A percentile compares a stretch with the other conserved stretches of the same genome.
Evolutionary conservation across 2,113 vertebrate species (phyloP).

Genomic region (Crotalus helleri): DNA sequence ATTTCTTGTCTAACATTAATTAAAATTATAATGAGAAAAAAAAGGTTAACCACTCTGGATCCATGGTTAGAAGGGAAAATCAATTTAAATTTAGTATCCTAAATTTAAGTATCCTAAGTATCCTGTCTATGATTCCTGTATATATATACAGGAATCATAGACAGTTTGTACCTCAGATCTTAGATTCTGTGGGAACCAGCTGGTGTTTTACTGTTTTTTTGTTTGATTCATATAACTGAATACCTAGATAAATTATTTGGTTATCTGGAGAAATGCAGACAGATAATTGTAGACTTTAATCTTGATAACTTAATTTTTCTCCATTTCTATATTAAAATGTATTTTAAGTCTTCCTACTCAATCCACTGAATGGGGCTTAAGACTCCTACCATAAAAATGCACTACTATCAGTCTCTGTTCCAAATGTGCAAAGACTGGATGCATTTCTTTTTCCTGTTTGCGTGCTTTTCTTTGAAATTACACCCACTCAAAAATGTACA

Average conservation of each 20-base stretch:
- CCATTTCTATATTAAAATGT: neutral
- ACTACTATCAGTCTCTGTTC: neutral
- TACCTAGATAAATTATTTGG: neutral
- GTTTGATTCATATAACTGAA: neutral
- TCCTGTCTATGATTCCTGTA: no score
- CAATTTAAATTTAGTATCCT: neutral
- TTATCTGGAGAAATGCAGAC: neutral
- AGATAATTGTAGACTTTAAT: neutral
- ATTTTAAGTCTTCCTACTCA: neutral
- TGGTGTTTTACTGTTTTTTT: neutral
- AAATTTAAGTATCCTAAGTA: neutral
- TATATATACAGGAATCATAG: no score
- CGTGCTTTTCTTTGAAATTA: slow-evolving; percentile 12
- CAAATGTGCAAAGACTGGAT: neutral
- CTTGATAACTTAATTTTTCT: neutral
- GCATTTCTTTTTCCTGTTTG: neutral
- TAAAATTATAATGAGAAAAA: neutral
- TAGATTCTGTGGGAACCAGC: neutral
- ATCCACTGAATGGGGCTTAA: no score
- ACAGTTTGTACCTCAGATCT: neutral
- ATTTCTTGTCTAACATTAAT: neutral
- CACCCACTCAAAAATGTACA: slow-evolving; percentile 8
- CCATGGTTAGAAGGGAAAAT: neutral
- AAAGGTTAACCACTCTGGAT: neutral
- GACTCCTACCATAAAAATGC: neutral